A percentile compares a stretch with the other conserved stretches of the same genome.
phyloP scores from a whole-genome alignment of 2,888 invertebrate genomes.

The Thalpophila matura region DNA sequence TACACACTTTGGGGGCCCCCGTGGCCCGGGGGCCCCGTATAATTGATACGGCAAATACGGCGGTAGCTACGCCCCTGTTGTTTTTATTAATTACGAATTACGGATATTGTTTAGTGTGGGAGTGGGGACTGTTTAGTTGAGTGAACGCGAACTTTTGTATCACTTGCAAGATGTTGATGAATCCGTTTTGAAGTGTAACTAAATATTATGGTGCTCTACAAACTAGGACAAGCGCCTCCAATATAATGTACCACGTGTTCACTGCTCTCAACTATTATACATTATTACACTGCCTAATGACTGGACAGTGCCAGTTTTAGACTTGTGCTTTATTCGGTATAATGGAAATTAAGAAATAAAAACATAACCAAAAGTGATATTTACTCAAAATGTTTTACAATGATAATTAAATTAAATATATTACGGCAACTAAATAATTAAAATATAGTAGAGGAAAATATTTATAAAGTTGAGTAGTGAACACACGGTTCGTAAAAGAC shows the following conservation, averaged over 20 bases:
- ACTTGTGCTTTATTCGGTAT: slow-evolving; percentile 52
- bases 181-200: slow-evolving; percentile 38
- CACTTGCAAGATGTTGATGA: slow-evolving; percentile 53
- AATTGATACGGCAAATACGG: too few species aligned
- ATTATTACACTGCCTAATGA: slow-evolving; percentile 42
- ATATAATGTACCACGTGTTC: slow-evolving; percentile 35
- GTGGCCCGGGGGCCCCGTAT: too few species aligned
- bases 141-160: slow-evolving; percentile 57
- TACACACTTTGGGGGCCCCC: too few species aligned
- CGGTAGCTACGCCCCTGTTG: too few species aligned
- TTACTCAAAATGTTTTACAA: slow-evolving; percentile 52
- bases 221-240: slow-evolving; percentile 29
- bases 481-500: slow-evolving; percentile 27
- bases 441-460: slow-evolving; percentile 53
- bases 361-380: slow-evolving; percentile 48
- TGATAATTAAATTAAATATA: slow-evolving; percentile 38
- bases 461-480: slow-evolving; percentile 47
- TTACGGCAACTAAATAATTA: slow-evolving; percentile 35
- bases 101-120: slow-evolving; percentile 60
- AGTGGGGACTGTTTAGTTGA: slow-evolving; percentile 57
- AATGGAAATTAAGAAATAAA: slow-evolving; percentile 36
- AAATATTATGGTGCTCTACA: slow-evolving; percentile 55
- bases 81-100: slow-evolving; percentile 73
- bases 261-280: slow-evolving; percentile 32
- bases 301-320: slow-evolving; percentile 47